Percentiles rank a stretch among this genome's conserved stretches.
These are phyloP conservation scores for Zeuzera pyrina DNA, from an alignment of 2,888 invertebrate species.

Conservation along the genomic window DNA sequence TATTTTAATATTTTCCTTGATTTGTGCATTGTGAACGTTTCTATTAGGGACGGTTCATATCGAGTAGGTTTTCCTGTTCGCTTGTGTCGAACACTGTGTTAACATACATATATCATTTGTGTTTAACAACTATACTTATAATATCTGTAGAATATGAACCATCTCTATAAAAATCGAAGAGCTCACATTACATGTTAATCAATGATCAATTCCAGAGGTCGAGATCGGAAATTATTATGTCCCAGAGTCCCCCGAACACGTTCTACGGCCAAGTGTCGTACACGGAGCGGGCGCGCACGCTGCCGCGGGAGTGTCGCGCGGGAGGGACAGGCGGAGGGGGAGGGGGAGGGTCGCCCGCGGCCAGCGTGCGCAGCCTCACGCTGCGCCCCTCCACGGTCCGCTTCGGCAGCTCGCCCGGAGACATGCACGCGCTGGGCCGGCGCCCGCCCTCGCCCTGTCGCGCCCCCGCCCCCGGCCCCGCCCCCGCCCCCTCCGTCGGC, in stretches of 20 bases:
- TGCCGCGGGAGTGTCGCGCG: slow-evolving; percentile 29
- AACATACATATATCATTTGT: no score
- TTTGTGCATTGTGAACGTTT: no score
- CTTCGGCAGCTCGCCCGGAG: slow-evolving; percentile 41
- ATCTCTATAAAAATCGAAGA: slow-evolving; percentile 2
- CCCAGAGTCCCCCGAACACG: slow-evolving; percentile 46
- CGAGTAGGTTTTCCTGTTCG: no score
- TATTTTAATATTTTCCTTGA: no score
- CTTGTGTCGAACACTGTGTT: no score
- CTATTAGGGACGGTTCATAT: no score
- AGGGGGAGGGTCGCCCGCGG: slow-evolving; percentile 33
- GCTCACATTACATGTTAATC: slow-evolving; percentile 16
- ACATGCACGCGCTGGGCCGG: slow-evolving; percentile 25
- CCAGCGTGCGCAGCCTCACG: slow-evolving; percentile 34
- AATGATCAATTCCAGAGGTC: slow-evolving; percentile 49
- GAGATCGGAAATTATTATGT: slow-evolving; percentile 56
- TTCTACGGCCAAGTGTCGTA: slow-evolving; percentile 23
- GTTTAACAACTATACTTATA: no score
- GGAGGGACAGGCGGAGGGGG: slow-evolving; percentile 7
- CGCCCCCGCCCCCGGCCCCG: no score
- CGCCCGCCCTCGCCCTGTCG: no score
- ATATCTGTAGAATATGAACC: no score
- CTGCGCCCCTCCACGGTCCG: slow-evolving; percentile 29
- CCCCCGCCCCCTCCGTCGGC: slow-evolving; percentile 23
- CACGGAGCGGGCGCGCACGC: slow-evolving; percentile 9